phyloP scores from a whole-genome alignment of 2,888 invertebrate genomes.

The Leucophenga montana region DNA sequence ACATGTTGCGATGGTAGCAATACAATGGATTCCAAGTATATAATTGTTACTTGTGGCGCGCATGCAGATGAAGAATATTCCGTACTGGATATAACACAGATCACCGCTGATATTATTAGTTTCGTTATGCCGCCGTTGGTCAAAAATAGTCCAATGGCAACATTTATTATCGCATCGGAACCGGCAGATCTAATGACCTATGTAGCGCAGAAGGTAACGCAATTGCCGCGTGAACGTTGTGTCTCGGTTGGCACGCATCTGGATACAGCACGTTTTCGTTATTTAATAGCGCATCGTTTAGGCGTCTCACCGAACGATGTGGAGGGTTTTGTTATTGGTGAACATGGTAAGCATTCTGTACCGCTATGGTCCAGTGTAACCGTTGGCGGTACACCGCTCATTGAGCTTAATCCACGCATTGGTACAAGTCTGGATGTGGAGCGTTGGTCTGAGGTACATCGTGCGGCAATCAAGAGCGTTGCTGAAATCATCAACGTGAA shows the following conservation, averaged over 20 bases:
- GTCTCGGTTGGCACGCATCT: slow-evolving; percentile 91
- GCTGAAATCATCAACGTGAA: slow-evolving; percentile 86
- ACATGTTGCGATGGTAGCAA: neutral
- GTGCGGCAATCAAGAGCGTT: slow-evolving; percentile 83
- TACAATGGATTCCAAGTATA: slow-evolving; percentile 13
- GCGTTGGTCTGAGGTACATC: slow-evolving; percentile 82
- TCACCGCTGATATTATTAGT: slow-evolving; percentile 88
- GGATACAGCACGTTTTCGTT: slow-evolving; percentile 88
- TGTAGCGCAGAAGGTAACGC: slow-evolving; percentile 90
- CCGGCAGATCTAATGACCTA: slow-evolving; percentile 90
- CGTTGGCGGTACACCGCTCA: slow-evolving; percentile 84
- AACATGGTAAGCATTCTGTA: slow-evolving; percentile 89
- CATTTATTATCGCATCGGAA: slow-evolving; percentile 86
- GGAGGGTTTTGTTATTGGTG: slow-evolving; percentile 91
- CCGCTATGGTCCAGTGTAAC: slow-evolving; percentile 92
- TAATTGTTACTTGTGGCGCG: slow-evolving; percentile 87
- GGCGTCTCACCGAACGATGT: slow-evolving; percentile 84
- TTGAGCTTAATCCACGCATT: slow-evolving; percentile 80
- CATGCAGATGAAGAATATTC: slow-evolving; percentile 82
- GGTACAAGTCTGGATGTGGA: slow-evolving; percentile 81
- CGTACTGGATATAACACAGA: slow-evolving; percentile 84
- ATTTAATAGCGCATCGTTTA: slow-evolving; percentile 83
- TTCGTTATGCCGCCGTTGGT: slow-evolving; percentile 79
- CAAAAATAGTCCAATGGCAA: slow-evolving; percentile 83
- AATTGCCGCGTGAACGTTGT: slow-evolving; percentile 84